These are phyloP conservation scores for Pterois miles DNA, from an alignment of 2,797 vertebrate species.

Conservation along the genomic window DNA sequence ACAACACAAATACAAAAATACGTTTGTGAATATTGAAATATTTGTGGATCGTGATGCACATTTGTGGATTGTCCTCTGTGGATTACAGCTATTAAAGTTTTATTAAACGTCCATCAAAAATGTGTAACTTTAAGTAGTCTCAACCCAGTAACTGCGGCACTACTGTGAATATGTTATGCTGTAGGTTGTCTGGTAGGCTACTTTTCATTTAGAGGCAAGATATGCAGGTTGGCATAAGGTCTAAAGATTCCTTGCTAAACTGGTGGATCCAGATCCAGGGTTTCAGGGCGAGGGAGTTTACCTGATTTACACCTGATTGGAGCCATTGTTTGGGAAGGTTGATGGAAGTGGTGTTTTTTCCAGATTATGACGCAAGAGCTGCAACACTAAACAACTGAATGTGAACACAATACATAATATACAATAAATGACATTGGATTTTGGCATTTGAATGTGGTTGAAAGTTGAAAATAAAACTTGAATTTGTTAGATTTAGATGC, in stretches of 20 bases:
- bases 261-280: slow-evolving; percentile 94
- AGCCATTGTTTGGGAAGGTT: neutral
- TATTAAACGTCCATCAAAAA: neutral
- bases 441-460: neutral
- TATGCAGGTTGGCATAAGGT: slow-evolving; percentile 89
- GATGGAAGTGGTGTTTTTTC: neutral
- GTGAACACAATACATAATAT: neutral
- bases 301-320: slow-evolving; percentile 84
- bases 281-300: slow-evolving; percentile 89
- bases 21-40: too few species aligned
- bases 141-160: neutral
- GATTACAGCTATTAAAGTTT: too few species aligned
- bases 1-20: too few species aligned
- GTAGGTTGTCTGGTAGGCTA: neutral
- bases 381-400: neutral
- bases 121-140: neutral
- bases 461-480: neutral
- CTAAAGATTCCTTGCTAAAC: slow-evolving; percentile 89
- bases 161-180: neutral
- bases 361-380: neutral
- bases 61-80: too few species aligned
- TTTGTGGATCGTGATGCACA: too few species aligned
- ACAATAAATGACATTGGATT: neutral
- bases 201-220: slow-evolving; percentile 80
- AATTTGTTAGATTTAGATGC: neutral